Evolutionary conservation across 2,888 invertebrate species (phyloP).

Genomic region (Tipula confusa): DNA sequence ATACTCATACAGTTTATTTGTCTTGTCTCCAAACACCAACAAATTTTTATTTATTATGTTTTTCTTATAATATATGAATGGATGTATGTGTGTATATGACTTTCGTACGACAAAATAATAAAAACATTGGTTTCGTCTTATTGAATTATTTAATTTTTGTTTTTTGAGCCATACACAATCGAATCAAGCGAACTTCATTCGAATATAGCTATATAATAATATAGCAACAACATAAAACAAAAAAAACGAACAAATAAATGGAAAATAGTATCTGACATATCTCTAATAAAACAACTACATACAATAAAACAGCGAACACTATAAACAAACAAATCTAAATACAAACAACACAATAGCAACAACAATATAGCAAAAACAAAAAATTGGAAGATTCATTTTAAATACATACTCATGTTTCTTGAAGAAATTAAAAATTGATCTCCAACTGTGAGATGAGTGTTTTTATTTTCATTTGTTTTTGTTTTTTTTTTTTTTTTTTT

Average conservation of each 20-base stretch:
- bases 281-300: neutral
- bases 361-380: neutral
- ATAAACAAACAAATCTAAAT: neutral
- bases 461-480: constrained; percentile 31
- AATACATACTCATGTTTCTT: constrained; percentile 30
- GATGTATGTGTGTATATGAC: neutral
- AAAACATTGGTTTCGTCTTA: neutral
- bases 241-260: neutral
- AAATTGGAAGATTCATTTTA: constrained; percentile 27
- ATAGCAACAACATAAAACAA: too few species aligned
- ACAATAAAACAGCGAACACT: neutral
- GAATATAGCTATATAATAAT: too few species aligned
- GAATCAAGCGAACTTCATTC: neutral
- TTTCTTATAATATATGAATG: neutral
- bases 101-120: neutral
- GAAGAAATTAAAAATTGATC: neutral
- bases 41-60: neutral
- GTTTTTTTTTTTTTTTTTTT: neutral
- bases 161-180: neutral
- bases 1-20: neutral
- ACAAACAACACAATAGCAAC: neutral
- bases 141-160: neutral
- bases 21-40: neutral
- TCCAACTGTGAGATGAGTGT: constrained; percentile 31
- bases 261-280: neutral